These are phyloP conservation scores for Seira ritae DNA, from an alignment of 2,888 invertebrate species.

Conservation along the genomic window DNA sequence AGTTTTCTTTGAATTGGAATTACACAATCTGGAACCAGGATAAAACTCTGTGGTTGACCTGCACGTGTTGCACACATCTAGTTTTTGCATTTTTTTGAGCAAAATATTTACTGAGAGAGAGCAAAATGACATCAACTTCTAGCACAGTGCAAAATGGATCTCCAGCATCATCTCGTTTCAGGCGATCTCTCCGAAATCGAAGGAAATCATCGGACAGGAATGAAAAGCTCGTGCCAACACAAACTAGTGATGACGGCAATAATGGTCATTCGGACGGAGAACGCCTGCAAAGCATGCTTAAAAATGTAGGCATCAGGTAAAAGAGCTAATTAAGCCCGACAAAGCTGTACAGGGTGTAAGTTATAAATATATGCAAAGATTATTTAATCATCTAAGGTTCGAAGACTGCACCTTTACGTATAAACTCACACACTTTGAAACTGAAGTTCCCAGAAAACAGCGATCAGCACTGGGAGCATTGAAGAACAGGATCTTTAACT, in stretches of 20 bases:
- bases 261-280: conserved; percentile 13
- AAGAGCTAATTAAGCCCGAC: not conserved
- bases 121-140: no score
- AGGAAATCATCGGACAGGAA: not conserved
- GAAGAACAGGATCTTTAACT: not conserved
- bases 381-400: conserved; percentile 28
- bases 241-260: not conserved
- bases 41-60: no score
- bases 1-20: no score
- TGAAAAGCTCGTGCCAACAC: not conserved
- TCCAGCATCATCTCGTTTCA: not conserved
- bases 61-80: no score
- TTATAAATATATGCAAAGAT: no score
- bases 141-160: not conserved
- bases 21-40: no score
- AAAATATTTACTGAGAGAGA: no score
- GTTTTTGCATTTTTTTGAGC: no score
- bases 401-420: conserved; percentile 46
- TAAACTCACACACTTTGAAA: conserved; percentile 24
- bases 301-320: conserved; percentile 38
- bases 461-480: conserved; percentile 10
- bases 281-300: conserved; percentile 22
- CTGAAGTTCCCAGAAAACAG: not conserved
- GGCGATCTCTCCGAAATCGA: not conserved
- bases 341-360: no score